Base-by-base conservation (phyloP, 1,140 invertebrate genomes). In the Pissodes strobi region DNA sequence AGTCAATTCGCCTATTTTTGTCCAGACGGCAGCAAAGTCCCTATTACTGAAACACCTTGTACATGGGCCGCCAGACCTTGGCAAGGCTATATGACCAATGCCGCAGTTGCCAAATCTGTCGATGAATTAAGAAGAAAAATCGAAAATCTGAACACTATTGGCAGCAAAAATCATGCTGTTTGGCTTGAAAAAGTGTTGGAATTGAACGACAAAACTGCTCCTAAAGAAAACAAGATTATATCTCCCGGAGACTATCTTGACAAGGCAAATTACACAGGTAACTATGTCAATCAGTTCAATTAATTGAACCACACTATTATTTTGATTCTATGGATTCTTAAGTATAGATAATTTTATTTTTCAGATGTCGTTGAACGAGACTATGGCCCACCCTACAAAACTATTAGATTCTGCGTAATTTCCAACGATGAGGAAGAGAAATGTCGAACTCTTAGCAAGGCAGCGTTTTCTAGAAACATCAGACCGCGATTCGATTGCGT, bases 11-110 rank as follows among this genome's bases (percentile, higher is more conserved):
- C 84, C 60, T 90, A 94, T 70, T 82, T 96, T 27, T 96, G 93
- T 75, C 88, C 87, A 21, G 91, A 95, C 76, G 93, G 91, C 1
- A 86, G 82, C 0, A 85, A 89, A 64, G 82, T 84, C 1, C 83
- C 88, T 0, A 77, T 91, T 1, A 84, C 82, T 0, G 85, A 82
- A 12, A 84, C 85, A n/a, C 84, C 88, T 4, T 92, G 90, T 70
- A 84, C 85, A 0, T 92, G 90, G 90, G 89, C 89, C 0, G 87
- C 89, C 0, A 81, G 88, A 52, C 90, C 90, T n/a, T 92, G 90
- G 90, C 88, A 86, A 70, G 89, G 88, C 2, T 85, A 87, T 67
- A 80, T 91, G 68, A 84, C 84, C 2, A 88, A 89, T 64, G 81
- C 82, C 9, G 82, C 84, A 23, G 78, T 85, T 1, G 78, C 86